Evolutionary conservation across 2,797 vertebrate genomes (phyloP).

Genomic region (Pangasius djambal): DNA sequence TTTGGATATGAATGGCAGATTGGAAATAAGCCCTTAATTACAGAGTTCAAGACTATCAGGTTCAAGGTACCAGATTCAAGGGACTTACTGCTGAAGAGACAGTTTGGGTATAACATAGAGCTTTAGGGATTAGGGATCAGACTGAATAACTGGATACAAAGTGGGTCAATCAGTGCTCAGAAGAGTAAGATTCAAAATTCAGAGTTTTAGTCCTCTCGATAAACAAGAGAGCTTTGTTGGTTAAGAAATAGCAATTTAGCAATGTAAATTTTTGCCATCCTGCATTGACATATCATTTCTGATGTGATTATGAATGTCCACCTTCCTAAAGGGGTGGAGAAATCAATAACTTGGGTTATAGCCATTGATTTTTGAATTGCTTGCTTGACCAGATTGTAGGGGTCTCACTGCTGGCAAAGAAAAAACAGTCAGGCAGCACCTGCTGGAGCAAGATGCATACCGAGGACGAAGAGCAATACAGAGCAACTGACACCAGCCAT

Average conservation of each 20-base stretch:
- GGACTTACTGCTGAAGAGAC: slow-evolving; percentile 1
- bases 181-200: background rate
- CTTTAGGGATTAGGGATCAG: slow-evolving; percentile 1
- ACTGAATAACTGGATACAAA: slow-evolving; percentile 5
- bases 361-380: slow-evolving; percentile 17
- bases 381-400: slow-evolving; percentile 30
- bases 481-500: background rate
- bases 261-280: background rate
- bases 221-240: background rate
- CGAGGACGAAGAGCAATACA: background rate
- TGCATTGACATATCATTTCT: slow-evolving; percentile 10
- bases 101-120: background rate
- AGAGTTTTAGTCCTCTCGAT: background rate
- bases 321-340: slow-evolving; percentile 8
- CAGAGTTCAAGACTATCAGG: slow-evolving; percentile 4
- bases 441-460: background rate
- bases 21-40: slow-evolving; percentile 7
- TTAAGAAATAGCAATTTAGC: slow-evolving; percentile 7
- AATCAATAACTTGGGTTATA: slow-evolving; percentile 33
- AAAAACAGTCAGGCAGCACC: slow-evolving; percentile 12
- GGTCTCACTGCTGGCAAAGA: slow-evolving; percentile 14
- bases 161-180: background rate
- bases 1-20: background rate
- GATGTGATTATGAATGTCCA: slow-evolving; percentile 14
- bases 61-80: background rate